Evolutionary conservation across 2,113 vertebrate genomes (phyloP).

Genomic region (Strix aluco): DNA sequence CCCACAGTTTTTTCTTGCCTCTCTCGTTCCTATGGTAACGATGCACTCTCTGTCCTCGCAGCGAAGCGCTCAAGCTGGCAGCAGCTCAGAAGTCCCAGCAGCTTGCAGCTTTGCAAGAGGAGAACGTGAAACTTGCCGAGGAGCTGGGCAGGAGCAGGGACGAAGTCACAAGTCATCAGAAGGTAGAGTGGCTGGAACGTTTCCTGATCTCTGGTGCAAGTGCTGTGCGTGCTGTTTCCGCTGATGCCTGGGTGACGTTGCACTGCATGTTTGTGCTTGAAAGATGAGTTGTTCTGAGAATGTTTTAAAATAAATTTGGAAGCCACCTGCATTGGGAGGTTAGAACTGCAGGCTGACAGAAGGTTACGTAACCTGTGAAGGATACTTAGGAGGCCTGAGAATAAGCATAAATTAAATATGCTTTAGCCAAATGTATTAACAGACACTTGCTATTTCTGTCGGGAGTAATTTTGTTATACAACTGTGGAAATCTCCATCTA

Average conservation of each 20-base stretch:
- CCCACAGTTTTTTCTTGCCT: constrained; percentile 75
- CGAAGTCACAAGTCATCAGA: constrained; percentile 79
- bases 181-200: constrained; percentile 74
- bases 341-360: neutral
- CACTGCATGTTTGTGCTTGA: neutral
- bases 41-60: constrained; percentile 77
- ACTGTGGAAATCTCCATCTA: neutral
- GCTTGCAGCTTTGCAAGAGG: constrained; percentile 84
- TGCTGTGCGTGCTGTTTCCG: neutral
- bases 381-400: neutral
- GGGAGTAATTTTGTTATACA: neutral
- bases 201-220: neutral
- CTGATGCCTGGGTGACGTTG: neutral
- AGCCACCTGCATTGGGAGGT: constrained; percentile 26
- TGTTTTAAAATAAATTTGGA: neutral
- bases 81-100: constrained; percentile 82
- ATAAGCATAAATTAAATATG: neutral
- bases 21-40: constrained; percentile 83
- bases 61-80: constrained; percentile 87
- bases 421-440: neutral
- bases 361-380: neutral
- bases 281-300: neutral
- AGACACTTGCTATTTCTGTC: neutral
- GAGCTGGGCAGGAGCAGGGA: constrained; percentile 82
- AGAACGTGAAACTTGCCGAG: constrained; percentile 86